These are phyloP conservation scores for Mnemiopsis leidyi DNA, from an alignment of 37 sponge, comb jelly and placozoan species.

Conservation along the genomic window DNA sequence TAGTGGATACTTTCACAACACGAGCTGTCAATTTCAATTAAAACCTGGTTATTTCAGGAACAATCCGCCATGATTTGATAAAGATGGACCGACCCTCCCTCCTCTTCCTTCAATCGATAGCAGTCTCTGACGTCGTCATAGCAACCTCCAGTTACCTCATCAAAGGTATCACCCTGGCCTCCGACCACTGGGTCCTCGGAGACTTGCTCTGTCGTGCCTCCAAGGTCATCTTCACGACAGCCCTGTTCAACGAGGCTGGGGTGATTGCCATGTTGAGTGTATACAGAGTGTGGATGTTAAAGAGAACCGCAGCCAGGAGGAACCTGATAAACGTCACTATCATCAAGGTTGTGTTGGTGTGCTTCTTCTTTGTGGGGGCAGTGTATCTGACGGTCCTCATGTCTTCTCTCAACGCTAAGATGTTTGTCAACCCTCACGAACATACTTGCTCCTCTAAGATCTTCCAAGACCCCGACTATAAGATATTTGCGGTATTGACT, in stretches of 20 bases:
- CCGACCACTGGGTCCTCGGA: neutral
- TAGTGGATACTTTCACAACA: too few species aligned
- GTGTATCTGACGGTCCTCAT: neutral
- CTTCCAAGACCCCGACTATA: neutral
- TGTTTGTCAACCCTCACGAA: neutral
- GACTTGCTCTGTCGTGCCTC: neutral
- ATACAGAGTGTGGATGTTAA: neutral
- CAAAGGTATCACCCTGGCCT: neutral
- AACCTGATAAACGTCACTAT: neutral
- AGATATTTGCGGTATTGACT: neutral
- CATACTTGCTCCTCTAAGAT: neutral
- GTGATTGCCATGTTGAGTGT: neutral
- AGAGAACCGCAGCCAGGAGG: neutral
- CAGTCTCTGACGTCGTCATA: neutral
- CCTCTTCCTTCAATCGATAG: neutral
- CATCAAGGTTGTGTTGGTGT: neutral
- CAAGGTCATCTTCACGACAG: neutral
- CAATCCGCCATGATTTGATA: neutral
- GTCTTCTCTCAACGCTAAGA: neutral
- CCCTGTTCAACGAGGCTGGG: neutral
- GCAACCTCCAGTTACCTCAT: neutral
- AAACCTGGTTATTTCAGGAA: neutral
- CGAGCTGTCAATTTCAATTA: too few species aligned
- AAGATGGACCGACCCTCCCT: neutral
- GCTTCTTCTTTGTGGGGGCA: neutral